Conservation (phyloP, 2,797 vertebrate species). For the Sebastes oblongus region DNA sequence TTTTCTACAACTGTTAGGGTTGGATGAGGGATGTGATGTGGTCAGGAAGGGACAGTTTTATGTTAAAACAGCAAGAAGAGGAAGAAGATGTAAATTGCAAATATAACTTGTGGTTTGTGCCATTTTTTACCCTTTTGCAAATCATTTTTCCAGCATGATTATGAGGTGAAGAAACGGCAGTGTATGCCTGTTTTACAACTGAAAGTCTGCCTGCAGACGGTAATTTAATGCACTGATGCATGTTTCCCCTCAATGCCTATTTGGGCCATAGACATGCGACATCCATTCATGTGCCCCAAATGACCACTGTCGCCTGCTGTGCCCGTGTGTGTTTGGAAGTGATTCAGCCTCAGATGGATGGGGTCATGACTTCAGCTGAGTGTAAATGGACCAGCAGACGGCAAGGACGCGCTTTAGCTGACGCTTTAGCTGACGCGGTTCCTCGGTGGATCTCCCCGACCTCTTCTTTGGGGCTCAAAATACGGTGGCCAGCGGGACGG, state of each 20-base stretch:
- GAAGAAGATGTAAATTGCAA: neutral
- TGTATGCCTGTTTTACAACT: constrained; percentile 22
- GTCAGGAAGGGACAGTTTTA: neutral
- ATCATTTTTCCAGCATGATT: constrained; percentile 1
- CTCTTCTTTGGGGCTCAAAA: constrained; percentile 5
- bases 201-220: constrained; percentile 35
- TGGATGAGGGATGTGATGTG: neutral
- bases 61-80: neutral
- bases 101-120: constrained; percentile 16
- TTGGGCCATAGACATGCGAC: constrained; percentile 35
- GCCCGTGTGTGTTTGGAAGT: constrained; percentile 16
- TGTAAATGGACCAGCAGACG: constrained; percentile 28
- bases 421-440: constrained; percentile 2
- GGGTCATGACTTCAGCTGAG: constrained; percentile 40
- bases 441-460: constrained; percentile 16
- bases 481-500: constrained; percentile 7
- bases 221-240: constrained; percentile 56
- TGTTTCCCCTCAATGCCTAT: constrained; percentile 52
- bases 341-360: constrained; percentile 49
- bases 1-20: neutral
- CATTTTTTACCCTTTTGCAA: neutral
- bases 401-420: constrained; percentile 11
- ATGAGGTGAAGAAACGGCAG: constrained; percentile 9
- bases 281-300: constrained; percentile 31
- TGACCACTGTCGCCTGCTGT: constrained; percentile 46